Conservation (phyloP, 2,888 invertebrate species). For the Leucozona laternaria region DNA sequence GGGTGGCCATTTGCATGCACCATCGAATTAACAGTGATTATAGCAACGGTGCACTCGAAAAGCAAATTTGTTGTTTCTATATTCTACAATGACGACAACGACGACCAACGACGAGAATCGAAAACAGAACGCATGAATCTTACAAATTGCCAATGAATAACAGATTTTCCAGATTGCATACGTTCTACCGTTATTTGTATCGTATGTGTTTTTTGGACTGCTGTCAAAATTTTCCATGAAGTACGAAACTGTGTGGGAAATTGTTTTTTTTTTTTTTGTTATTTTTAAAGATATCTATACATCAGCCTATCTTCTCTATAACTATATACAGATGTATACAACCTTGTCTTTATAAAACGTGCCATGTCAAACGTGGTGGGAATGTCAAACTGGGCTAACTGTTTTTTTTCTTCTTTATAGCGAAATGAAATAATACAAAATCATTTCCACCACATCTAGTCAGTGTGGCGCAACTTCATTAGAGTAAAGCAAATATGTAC, state of each 20-base stretch:
- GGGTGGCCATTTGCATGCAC: conserved; percentile 37
- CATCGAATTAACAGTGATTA: conserved; percentile 60
- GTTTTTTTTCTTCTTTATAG: conserved; percentile 1
- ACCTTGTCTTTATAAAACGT: not conserved
- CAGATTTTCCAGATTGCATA: conserved; percentile 61
- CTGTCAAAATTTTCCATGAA: conserved; percentile 11
- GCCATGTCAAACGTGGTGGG: conserved; percentile 28
- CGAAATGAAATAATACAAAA: conserved; percentile 52
- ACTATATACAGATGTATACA: not conserved
- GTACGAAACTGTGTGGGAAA: not conserved
- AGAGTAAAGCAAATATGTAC: conserved; percentile 36
- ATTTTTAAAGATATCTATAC: not conserved
- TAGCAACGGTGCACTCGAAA: conserved; percentile 45
- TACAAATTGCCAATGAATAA: conserved; percentile 70
- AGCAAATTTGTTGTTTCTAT: conserved; percentile 50
- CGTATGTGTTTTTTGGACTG: not conserved
- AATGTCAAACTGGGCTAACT: conserved; percentile 37
- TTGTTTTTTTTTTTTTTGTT: conserved; percentile 7
- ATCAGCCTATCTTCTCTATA: not conserved
- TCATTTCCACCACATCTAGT: conserved; percentile 51
- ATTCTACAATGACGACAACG: not conserved
- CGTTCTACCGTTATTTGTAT: conserved; percentile 1
- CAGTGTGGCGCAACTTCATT: conserved; percentile 57
- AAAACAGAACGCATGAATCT: conserved; percentile 39
- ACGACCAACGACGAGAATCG: conserved; percentile 17